Conservation (phyloP, 2,113 vertebrate genomes). For the Salminus brasiliensis region DNA sequence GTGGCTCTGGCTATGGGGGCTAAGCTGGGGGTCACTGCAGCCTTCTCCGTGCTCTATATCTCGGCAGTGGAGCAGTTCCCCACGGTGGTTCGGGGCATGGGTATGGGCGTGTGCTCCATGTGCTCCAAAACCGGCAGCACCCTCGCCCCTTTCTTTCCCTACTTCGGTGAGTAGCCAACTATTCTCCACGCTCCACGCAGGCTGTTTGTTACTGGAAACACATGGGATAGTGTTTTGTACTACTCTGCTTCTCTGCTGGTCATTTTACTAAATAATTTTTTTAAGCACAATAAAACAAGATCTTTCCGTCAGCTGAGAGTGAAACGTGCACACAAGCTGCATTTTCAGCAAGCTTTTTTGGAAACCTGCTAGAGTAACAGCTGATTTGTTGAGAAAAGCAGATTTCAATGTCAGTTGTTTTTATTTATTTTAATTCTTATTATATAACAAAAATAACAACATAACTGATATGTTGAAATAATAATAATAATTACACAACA, state of each 20-base stretch:
- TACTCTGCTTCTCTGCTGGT: too few species aligned
- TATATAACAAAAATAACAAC: too few species aligned
- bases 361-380: too few species aligned
- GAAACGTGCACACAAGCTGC: too few species aligned
- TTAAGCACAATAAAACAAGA: too few species aligned
- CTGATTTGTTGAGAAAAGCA: too few species aligned
- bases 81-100: conserved; percentile 66
- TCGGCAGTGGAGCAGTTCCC: conserved; percentile 62
- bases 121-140: conserved; percentile 50
- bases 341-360: too few species aligned
- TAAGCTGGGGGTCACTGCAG: conserved; percentile 51
- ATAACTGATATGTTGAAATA: too few species aligned
- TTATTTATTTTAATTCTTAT: too few species aligned
- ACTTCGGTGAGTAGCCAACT: conserved; percentile 46
- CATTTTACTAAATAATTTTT: not conserved
- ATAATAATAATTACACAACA: too few species aligned
- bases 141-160: conserved; percentile 58
- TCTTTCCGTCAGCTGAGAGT: too few species aligned
- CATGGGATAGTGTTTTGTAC: not conserved
- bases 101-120: conserved; percentile 55
- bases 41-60: conserved; percentile 48
- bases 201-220: not conserved
- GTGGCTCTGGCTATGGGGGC: conserved; percentile 56
- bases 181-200: not conserved
- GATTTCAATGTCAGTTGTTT: too few species aligned